Evolutionary conservation across 2,888 invertebrate genomes (phyloP).

Genomic region (Hymenopus coronatus): DNA sequence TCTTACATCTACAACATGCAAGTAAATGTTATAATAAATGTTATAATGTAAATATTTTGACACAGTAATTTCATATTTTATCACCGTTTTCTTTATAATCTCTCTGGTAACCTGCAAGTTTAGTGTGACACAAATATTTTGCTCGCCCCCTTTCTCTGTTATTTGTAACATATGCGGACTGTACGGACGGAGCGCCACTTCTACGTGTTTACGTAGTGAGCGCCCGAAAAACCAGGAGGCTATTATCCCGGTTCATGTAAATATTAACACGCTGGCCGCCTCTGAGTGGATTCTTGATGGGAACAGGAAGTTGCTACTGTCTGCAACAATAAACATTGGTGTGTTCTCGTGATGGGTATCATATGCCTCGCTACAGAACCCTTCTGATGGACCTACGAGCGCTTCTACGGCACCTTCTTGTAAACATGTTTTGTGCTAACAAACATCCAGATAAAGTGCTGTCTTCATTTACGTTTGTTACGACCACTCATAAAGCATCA

Average conservation of each 20-base stretch:
- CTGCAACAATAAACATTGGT: constrained; percentile 5
- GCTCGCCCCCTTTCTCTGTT: neutral
- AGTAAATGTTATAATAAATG: too few relatives aligned
- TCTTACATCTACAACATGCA: too few relatives aligned
- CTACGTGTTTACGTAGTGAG: neutral
- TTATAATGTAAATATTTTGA: too few relatives aligned
- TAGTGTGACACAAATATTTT: too few relatives aligned
- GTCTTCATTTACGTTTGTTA: neutral
- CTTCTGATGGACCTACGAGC: neutral
- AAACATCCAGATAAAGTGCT: neutral
- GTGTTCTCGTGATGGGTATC: constrained; percentile 4
- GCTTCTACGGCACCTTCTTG: neutral
- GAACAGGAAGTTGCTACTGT: constrained; percentile 12
- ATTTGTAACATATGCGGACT: neutral
- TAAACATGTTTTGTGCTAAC: neutral
- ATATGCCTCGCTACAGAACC: neutral
- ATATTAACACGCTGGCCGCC: constrained; percentile 13
- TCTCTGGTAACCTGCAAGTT: too few relatives aligned
- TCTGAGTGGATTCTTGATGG: constrained; percentile 18
- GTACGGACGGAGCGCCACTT: neutral
- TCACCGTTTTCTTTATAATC: too few relatives aligned
- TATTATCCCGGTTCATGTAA: constrained; percentile 5
- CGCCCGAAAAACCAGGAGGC: neutral
- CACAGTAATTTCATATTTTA: too few relatives aligned
- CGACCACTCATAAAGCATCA: neutral